These are phyloP conservation scores for Coronaproctus castanopsis DNA, from an alignment of 2,888 invertebrate species.

Conservation along the genomic window DNA sequence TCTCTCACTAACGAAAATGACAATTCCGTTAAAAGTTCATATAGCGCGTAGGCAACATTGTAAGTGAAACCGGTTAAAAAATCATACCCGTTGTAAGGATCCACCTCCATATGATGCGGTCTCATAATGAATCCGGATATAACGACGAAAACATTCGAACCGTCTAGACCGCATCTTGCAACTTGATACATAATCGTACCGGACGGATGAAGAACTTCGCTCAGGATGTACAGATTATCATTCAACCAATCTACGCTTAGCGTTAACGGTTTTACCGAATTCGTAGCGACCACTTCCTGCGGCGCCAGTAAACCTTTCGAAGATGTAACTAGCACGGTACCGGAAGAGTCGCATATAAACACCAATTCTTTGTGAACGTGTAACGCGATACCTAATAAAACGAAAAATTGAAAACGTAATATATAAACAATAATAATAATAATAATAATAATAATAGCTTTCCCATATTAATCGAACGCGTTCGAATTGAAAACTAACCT, in stretches of 20 bases:
- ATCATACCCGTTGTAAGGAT: slow-evolving; percentile 80
- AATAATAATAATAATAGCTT: neutral
- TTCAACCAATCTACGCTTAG: slow-evolving; percentile 78
- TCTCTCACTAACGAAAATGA: neutral
- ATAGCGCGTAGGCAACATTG: too few species aligned
- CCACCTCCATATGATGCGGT: slow-evolving; percentile 66
- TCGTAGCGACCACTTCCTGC: slow-evolving; percentile 21
- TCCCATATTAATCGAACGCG: neutral
- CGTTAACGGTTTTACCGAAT: slow-evolving; percentile 35
- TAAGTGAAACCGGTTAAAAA: too few species aligned
- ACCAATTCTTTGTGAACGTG: slow-evolving; percentile 46
- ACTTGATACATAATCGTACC: slow-evolving; percentile 42
- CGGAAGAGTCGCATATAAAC: slow-evolving; percentile 54
- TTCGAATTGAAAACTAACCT: slow-evolving; percentile 23
- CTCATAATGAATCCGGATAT: slow-evolving; percentile 45
- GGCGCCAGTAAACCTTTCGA: slow-evolving; percentile 23
- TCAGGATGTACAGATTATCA: slow-evolving; percentile 59
- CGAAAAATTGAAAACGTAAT: neutral
- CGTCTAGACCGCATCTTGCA: slow-evolving; percentile 51
- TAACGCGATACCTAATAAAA: slow-evolving; percentile 44
- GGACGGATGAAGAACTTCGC: slow-evolving; percentile 39
- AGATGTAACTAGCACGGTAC: slow-evolving; percentile 36
- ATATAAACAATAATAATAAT: too few species aligned
- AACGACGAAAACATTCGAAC: slow-evolving; percentile 45
- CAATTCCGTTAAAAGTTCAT: slow-evolving; percentile 1